Evolutionary conservation across 2,113 vertebrate genomes (phyloP).

Genomic region (Equus przewalskii): DNA sequence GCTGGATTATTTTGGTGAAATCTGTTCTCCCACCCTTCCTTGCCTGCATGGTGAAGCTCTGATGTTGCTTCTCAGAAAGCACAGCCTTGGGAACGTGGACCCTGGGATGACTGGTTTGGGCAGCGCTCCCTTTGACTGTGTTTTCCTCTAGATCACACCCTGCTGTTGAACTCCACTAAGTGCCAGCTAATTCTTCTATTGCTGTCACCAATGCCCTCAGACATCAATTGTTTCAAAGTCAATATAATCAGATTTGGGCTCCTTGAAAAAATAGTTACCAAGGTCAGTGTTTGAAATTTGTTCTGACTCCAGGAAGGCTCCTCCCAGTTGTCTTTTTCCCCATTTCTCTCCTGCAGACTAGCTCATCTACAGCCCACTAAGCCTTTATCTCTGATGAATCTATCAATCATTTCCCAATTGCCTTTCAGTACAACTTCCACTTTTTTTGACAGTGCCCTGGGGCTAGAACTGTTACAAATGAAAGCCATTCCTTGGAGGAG

Average conservation of each 20-base stretch:
- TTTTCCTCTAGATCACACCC: background rate
- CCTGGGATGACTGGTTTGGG: background rate
- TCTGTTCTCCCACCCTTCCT: background rate
- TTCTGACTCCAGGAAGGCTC: background rate
- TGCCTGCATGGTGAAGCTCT: background rate
- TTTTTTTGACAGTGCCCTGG: no score
- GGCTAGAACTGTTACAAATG: no score
- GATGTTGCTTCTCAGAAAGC: background rate
- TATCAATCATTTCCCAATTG: no score
- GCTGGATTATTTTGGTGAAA: background rate
- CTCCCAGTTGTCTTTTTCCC: background rate
- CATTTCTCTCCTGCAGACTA: background rate
- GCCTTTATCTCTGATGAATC: no score
- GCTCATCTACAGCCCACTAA: no score
- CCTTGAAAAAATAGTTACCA: background rate
- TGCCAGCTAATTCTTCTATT: background rate
- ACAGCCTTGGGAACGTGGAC: background rate
- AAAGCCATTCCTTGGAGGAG: no score
- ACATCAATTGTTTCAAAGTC: background rate
- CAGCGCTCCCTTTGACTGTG: background rate
- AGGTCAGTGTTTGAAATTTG: background rate
- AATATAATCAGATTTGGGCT: background rate
- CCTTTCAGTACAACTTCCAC: no score
- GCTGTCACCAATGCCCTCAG: background rate
- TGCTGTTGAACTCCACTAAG: background rate